phyloP scores from a whole-genome alignment of 2,797 vertebrate genomes.

The Hirundo rustica region DNA sequence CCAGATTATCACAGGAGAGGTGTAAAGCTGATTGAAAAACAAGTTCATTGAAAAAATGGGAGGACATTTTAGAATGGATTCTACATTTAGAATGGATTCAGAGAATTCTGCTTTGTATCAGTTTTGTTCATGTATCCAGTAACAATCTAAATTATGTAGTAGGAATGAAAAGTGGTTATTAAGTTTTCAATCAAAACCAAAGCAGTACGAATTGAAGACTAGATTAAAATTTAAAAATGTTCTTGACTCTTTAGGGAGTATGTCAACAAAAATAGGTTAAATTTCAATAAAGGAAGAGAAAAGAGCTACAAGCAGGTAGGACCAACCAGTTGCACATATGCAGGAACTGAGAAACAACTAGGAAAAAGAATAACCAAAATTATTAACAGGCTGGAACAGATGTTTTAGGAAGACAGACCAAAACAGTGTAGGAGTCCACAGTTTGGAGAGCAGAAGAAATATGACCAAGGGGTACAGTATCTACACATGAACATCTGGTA shows the following conservation, averaged over 20 bases:
- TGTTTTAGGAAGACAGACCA: neutral
- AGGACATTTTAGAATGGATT: neutral
- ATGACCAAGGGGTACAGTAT: neutral
- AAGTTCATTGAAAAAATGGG: neutral
- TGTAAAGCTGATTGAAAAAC: neutral
- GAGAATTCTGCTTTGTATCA: neutral
- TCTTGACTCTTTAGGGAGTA: neutral
- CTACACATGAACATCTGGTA: neutral
- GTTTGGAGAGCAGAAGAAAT: neutral
- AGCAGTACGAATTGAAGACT: neutral
- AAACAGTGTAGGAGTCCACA: neutral
- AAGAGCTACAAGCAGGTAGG: neutral
- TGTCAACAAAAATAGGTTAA: neutral
- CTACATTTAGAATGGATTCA: neutral
- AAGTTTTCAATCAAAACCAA: conserved; percentile 1
- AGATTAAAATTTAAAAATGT: neutral
- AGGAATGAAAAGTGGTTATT: neutral
- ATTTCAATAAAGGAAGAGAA: neutral
- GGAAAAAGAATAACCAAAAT: neutral
- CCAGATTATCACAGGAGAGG: neutral
- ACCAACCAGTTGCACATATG: neutral
- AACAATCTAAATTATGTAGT: neutral
- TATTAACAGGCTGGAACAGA: neutral
- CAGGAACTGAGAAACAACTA: neutral
- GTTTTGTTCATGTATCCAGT: neutral